Base-by-base conservation (phyloP, 2,113 vertebrate genomes). In the Pitta sordida region DNA sequence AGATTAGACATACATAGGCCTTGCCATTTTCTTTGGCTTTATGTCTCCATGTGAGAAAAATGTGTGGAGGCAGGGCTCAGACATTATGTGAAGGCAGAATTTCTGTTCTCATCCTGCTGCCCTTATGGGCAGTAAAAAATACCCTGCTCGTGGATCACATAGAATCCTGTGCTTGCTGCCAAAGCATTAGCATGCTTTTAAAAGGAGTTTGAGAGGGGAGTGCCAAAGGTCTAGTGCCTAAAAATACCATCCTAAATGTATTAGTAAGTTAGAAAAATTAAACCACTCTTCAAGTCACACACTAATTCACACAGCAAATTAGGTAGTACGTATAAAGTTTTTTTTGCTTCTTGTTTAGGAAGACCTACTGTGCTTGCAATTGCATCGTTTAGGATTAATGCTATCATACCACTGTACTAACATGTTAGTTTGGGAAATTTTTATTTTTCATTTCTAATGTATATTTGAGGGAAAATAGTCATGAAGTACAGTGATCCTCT, bases 251-350 rank as follows among this genome's bases (percentile, higher is more conserved):
- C 24, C 44, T 88, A 77, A 59, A 53, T 62, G 18, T 52, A 86
- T 76, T 63, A 41, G 29, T 48, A 62, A 80, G 13, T 86, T 71
- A 79, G 70, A 76, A 75, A 93, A 96, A 90, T 60, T 70, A 75
- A 63, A 83, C 39, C 14, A 13, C 16, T 8, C 49, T 70, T 86
- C 30, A 80, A 56, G 37, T 81, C 49, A 24, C 39, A 22, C 18
- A 13, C 6, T 77, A 70, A 81, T 77, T 92, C 59, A 44, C 46
- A 44, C 21, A 82, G 58, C 43, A 55, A 73, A 86, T 78, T 21
- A 90, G 14, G 12, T 23, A 51, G 17, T 51, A n/a, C n/a, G n/a
- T n/a, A 52, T 49, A 26, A 84, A 73, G 32, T 26, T 86, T 79
- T 76, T 91, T 70, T 63, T 69, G 53, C 43, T 21, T 86, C n/a